A percentile compares a stretch with the other conserved stretches of the same genome.
These are phyloP conservation scores for Megalonaias nervosa DNA, from an alignment of 1,140 invertebrate species.

Conservation along the genomic window DNA sequence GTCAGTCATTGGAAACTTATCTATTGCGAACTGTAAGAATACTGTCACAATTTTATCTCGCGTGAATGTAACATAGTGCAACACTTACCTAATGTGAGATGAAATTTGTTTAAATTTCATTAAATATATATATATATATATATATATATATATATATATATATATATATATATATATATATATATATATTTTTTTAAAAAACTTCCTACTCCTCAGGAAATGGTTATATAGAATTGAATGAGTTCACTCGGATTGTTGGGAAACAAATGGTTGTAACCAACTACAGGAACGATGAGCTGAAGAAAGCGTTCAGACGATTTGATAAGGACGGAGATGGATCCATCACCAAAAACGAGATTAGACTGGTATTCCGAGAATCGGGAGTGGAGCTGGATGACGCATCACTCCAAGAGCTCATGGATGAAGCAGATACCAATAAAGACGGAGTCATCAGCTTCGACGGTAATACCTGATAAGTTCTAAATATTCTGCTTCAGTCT, in stretches of 20 bases:
- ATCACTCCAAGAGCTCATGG: slow-evolving; percentile 4
- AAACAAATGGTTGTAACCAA: slow-evolving; percentile 18
- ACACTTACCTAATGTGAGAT: too few species aligned
- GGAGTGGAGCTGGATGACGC: slow-evolving; percentile 19
- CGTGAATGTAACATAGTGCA: too few species aligned
- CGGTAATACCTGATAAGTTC: not conserved
- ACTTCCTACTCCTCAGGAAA: not conserved
- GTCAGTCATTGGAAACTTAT: too few species aligned
- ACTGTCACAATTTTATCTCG: too few species aligned
- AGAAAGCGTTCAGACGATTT: slow-evolving; percentile 5
- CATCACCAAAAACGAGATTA: slow-evolving; percentile 20
- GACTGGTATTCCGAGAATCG: not conserved
- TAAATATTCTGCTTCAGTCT: too few species aligned
- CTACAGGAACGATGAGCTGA: slow-evolving; percentile 15
- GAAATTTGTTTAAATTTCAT: too few species aligned
- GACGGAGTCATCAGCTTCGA: slow-evolving; percentile 30
- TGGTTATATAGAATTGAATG: slow-evolving; percentile 22
- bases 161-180: too few species aligned
- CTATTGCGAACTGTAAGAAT: too few species aligned
- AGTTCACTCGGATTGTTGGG: slow-evolving; percentile 19
- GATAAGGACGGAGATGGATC: slow-evolving; percentile 26
- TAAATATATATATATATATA: too few species aligned
- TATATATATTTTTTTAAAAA: too few species aligned
- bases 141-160: too few species aligned
- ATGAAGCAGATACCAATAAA: slow-evolving; percentile 21